phyloP scores from a whole-genome alignment of 35 echinoderm and acorn worm species.

The Holothuria glaberrima region DNA sequence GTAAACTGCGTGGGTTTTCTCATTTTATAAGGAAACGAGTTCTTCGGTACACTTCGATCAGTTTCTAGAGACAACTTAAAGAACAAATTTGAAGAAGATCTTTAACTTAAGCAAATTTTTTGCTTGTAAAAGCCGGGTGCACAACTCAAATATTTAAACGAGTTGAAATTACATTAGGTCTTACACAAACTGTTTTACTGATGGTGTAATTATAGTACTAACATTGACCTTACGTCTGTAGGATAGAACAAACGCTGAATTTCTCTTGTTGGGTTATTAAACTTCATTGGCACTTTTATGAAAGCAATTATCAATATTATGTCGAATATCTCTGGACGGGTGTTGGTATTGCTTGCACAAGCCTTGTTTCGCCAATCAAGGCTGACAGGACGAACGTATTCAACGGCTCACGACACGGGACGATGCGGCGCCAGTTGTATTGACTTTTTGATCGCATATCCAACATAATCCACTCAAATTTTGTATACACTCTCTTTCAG shows the following conservation, averaged over 20 bases:
- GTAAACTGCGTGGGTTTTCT: too few relatives aligned
- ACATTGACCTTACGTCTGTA: constrained; percentile 7
- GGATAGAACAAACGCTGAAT: background rate
- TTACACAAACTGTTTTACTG: background rate
- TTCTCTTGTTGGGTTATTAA: constrained; percentile 16
- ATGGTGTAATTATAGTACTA: background rate
- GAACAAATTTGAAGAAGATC: background rate
- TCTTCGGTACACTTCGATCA: background rate
- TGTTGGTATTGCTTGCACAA: background rate
- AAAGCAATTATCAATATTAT: constrained; percentile 45
- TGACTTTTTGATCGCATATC: background rate
- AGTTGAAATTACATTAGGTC: background rate
- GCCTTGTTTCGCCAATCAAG: constrained; percentile 2
- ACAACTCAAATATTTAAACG: background rate
- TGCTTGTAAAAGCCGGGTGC: background rate
- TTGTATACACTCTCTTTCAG: background rate
- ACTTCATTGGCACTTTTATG: constrained; percentile 9
- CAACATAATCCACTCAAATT: background rate
- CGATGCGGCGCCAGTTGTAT: constrained; percentile 10
- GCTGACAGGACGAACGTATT: constrained; percentile 17
- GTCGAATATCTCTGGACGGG: background rate
- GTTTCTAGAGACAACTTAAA: background rate
- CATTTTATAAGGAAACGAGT: background rate
- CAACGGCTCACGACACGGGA: background rate
- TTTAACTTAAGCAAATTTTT: background rate